Percentiles rank a stretch among this genome's conserved stretches.
Evolutionary conservation across 2,888 invertebrate species (phyloP).

Genomic region (Allygus modestus): DNA sequence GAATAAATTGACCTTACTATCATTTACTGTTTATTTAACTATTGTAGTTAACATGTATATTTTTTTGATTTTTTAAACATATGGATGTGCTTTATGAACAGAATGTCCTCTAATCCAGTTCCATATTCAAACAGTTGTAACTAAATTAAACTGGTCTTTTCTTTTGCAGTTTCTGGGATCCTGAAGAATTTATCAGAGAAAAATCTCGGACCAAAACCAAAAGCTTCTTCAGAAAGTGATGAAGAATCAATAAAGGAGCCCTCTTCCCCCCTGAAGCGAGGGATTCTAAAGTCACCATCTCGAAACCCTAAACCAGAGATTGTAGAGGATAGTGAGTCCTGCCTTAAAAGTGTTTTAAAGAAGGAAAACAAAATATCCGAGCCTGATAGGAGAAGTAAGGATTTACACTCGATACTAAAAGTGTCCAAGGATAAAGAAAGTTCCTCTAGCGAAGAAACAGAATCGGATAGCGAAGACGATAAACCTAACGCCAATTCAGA

Average conservation of each 20-base stretch:
- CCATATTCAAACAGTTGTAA: no score
- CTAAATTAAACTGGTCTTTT: no score
- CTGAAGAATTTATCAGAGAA: conserved; percentile 67
- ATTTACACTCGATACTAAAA: conserved; percentile 63
- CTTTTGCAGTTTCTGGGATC: conserved; percentile 66
- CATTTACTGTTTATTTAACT: no score
- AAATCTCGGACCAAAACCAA: conserved; percentile 54
- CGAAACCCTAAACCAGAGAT: conserved; percentile 24
- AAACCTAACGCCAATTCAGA: conserved; percentile 59
- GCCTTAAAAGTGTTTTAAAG: conserved; percentile 61
- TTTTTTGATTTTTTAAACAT: no score
- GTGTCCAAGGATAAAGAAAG: conserved; percentile 45
- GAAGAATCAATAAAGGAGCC: conserved; percentile 59
- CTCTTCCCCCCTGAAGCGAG: conserved; percentile 61
- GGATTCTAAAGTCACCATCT: conserved; percentile 59
- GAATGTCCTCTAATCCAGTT: no score
- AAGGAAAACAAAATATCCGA: conserved; percentile 51
- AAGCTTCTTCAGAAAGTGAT: conserved; percentile 45
- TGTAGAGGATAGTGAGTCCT: neutral
- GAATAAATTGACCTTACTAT: no score
- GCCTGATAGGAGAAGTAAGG: conserved; percentile 38
- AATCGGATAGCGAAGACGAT: conserved; percentile 61
- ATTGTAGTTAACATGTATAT: no score
- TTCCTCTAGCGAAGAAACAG: conserved; percentile 61
- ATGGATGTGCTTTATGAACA: no score